Conservation (phyloP, 1,140 invertebrate genomes). For the Latrodectus geometricus region DNA sequence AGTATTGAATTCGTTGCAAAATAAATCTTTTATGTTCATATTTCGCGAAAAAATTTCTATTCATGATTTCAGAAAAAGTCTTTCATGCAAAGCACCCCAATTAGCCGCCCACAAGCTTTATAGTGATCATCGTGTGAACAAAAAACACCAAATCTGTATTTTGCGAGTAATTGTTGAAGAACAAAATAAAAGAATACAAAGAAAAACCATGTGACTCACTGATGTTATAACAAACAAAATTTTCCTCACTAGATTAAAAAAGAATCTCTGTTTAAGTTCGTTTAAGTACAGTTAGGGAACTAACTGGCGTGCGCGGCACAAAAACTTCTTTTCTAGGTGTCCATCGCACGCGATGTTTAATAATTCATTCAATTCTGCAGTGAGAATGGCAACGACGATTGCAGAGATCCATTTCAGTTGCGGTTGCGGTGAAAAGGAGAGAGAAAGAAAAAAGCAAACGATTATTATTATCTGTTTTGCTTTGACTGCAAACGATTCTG, state of each 20-base stretch:
- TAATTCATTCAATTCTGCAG: slow-evolving; percentile 58
- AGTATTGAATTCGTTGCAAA: no score
- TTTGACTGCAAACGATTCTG: slow-evolving; percentile 7
- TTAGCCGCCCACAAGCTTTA: no score
- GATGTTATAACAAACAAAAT: slow-evolving; percentile 59
- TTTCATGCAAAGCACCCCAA: no score
- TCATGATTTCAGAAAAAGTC: no score
- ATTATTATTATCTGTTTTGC: slow-evolving; percentile 23
- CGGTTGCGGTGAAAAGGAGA: slow-evolving; percentile 18
- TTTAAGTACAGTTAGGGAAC: slow-evolving; percentile 59
- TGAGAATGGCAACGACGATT: slow-evolving; percentile 52
- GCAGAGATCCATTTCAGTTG: slow-evolving; percentile 19
- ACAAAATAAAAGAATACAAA: no score
- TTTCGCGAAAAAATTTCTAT: no score
- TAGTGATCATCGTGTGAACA: no score
- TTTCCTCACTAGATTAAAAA: slow-evolving; percentile 41
- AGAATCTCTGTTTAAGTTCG: slow-evolving; percentile 25
- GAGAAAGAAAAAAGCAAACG: slow-evolving; percentile 3
- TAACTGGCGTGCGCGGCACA: slow-evolving; percentile 54
- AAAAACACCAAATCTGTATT: no score
- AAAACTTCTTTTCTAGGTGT: slow-evolving; percentile 33
- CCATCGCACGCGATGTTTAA: slow-evolving; percentile 47
- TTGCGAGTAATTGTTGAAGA: no score
- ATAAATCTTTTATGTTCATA: no score
- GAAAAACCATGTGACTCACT: background rate